A percentile compares a stretch with the other conserved stretches of the same genome.
Conservation (phyloP, 2,888 invertebrate species). For the Invenusta paracnida region DNA sequence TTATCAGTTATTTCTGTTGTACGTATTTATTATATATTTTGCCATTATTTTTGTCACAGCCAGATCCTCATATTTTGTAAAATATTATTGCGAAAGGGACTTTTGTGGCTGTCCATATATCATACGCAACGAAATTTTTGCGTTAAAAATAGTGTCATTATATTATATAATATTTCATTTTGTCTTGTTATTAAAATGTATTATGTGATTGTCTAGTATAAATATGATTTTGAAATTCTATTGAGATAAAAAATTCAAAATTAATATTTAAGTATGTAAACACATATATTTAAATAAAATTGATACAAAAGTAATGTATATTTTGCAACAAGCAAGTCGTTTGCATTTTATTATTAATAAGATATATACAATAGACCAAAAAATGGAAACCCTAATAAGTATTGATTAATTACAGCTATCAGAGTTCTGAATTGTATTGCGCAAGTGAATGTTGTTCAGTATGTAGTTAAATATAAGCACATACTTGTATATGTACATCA, state of each 20-base stretch:
- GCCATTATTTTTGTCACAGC: neutral
- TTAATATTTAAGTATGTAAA: neutral
- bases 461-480: too few relatives aligned
- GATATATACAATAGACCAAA: too few relatives aligned
- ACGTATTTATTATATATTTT: neutral
- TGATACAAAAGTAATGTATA: neutral
- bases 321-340: neutral
- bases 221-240: neutral
- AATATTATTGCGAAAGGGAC: neutral
- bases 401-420: too few relatives aligned
- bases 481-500: too few relatives aligned
- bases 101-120: neutral
- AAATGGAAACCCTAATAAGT: too few relatives aligned
- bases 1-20: neutral
- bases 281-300: neutral
- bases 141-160: neutral
- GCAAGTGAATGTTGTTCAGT: too few relatives aligned
- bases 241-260: neutral
- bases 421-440: too few relatives aligned
- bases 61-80: neutral
- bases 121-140: neutral
- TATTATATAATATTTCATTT: neutral
- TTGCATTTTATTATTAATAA: neutral
- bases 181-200: neutral
- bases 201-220: neutral